Evolutionary conservation across 2,113 vertebrate species (phyloP), one percentile per base, ranked within the genome.

Genomic region (Ptychochromis oligacanthus): DNA sequence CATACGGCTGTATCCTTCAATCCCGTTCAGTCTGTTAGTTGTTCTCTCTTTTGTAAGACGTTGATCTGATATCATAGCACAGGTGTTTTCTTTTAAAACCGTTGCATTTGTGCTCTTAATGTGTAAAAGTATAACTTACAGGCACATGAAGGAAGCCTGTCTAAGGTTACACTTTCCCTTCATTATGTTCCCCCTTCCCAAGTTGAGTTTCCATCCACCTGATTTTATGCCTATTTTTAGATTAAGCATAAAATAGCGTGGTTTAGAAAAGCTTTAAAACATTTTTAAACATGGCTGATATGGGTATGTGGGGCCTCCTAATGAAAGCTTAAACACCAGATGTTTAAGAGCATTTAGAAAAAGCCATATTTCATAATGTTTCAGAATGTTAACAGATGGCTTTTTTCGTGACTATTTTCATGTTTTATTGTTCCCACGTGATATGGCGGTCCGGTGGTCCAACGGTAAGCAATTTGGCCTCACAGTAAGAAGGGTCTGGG

Each of bases 91-190:
- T 70, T 52, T 70, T 52, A 20, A 52, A 72, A 54, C 26, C 14
- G 13, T 8, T 34, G 28, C 67, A 28, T 72, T 72, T 72, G 26
- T 52, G 46, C 17, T 31, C 46, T 70, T 31, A 72, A 52, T 52
- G 65, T 72, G 46, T 72, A 72, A 28, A 72, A 22, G 26, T 11
- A 40, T 10, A 11, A 40, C 64, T 40, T 26, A 22, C 64, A 31
- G 43, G 67, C 26, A 72, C 46, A 31, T 8, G 65, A 52, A 52
- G 4, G 18, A 26, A 67, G 65, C 43, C 65, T 49, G 43, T 67
- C 17, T 46, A 0, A 46, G 14, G 43, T 54, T 24, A 5, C 11
- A 0, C 46, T 31, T 31, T 72, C 46, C 54, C 26, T 24, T 72
- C 2, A 10, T 18, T 54, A 17, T 43, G 13, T 36, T 67, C 64